Conservation (phyloP, 2,888 invertebrate genomes). For the Idaea straminata region DNA sequence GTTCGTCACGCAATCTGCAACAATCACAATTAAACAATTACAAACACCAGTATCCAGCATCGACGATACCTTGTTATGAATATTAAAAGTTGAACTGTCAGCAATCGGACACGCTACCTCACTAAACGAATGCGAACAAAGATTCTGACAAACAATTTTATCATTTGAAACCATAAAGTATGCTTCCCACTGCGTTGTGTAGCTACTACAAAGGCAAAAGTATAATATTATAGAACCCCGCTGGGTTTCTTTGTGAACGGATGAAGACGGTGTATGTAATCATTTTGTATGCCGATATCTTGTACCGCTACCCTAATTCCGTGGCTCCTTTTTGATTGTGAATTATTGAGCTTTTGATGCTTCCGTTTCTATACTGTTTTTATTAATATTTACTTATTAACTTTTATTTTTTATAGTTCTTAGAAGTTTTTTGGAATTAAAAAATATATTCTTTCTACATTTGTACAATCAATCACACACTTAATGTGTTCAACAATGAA, state of each 20-base stretch:
- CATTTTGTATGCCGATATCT: slow-evolving; percentile 74
- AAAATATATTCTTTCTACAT: background rate
- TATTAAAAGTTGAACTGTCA: slow-evolving; percentile 47
- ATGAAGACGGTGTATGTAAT: slow-evolving; percentile 76
- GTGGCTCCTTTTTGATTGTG: slow-evolving; percentile 72
- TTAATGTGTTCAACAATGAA: background rate
- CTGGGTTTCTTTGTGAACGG: slow-evolving; percentile 74
- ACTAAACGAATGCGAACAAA: slow-evolving; percentile 66
- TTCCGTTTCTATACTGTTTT: slow-evolving; percentile 68
- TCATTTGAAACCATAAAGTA: slow-evolving; percentile 79
- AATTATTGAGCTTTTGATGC: slow-evolving; percentile 73
- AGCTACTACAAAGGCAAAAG: slow-evolving; percentile 76
- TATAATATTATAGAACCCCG: slow-evolving; percentile 78
- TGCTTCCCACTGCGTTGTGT: slow-evolving; percentile 71
- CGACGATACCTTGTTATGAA: slow-evolving; percentile 59
- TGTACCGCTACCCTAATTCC: slow-evolving; percentile 75
- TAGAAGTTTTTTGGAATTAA: background rate
- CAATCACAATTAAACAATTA: slow-evolving; percentile 52
- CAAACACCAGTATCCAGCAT: slow-evolving; percentile 29
- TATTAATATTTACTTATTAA: slow-evolving; percentile 63
- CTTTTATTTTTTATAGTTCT: slow-evolving; percentile 34
- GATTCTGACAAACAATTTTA: slow-evolving; percentile 77
- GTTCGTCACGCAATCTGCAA: slow-evolving; percentile 92
- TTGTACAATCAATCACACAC: slow-evolving; percentile 5
- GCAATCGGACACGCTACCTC: slow-evolving; percentile 66